Evolutionary conservation across 2,113 vertebrate genomes (phyloP), one percentile per base, ranked within the genome.

Genomic region (Fregetta grallaria): DNA sequence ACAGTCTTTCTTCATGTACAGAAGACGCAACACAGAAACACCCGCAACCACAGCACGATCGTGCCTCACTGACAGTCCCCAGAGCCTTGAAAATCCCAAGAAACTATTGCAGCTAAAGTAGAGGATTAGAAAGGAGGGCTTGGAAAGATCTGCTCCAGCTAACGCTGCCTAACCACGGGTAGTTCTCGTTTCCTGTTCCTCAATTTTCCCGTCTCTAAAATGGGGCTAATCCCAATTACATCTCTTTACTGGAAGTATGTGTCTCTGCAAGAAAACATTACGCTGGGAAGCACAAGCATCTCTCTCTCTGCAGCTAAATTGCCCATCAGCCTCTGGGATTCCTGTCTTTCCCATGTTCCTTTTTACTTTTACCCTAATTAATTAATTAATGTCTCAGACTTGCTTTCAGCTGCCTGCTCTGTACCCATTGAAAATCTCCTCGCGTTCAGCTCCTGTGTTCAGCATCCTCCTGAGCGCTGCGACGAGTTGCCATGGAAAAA

Each of bases 401-500:
- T 49, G 70, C 72, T 65, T 67, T 53, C 22, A 4, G 75, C 74
- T 70, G 76, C 66, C 62, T 62, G 73, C 62, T 87, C 73, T 17
- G 21, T 8, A 83, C 71, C 83, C 53, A 68, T 44, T 85, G 95
- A 56, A 77, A 91, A 73, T 78, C 89, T 71, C 66, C 62, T 85
- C 1, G 2, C 1, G 1, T 72, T 59, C 70, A 22, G 47, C 80
- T 91, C 86, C 67, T 18, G 72, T 7, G 44, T 26, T 86, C 53
- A 45, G 90, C 72, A 71, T 66, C 88, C 65, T 91, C 85, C 83
- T 4, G 23, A 42, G 74, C 65, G 38, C 87, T 11, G 10, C 10
- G 16, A 94, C 29, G 76, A 29, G 96, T 97, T 98, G 95, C 97
- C 96, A 98, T 96, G 96, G 97, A 3, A 55, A 68, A 97, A 49